Conservation (phyloP, 2,113 vertebrate genomes). For the Oophaga pumilio region DNA sequence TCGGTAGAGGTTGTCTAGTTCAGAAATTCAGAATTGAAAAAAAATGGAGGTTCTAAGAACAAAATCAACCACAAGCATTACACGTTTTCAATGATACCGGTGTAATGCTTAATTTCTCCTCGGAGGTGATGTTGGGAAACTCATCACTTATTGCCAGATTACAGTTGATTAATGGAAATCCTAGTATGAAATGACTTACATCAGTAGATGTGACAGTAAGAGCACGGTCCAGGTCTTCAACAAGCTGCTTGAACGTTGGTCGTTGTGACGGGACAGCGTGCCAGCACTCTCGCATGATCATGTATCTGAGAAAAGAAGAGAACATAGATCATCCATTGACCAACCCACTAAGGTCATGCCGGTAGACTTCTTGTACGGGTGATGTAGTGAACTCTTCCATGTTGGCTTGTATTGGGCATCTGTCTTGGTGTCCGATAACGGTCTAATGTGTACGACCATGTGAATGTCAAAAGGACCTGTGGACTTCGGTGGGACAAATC, state of each 20-base stretch:
- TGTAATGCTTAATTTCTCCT: neutral
- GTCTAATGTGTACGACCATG: too few species aligned
- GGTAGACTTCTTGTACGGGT: neutral
- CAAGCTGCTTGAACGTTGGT: slow-evolving; percentile 96
- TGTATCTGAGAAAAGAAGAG: slow-evolving; percentile 77
- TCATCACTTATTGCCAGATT: neutral
- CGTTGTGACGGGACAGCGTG: slow-evolving; percentile 91
- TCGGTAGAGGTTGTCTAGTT: too few species aligned
- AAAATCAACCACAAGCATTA: too few species aligned
- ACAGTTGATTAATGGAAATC: neutral
- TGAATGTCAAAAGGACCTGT: too few species aligned
- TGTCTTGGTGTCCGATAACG: neutral
- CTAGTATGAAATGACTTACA: slow-evolving; percentile 71
- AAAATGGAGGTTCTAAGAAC: too few species aligned
- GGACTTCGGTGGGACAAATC: too few species aligned
- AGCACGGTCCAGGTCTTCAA: slow-evolving; percentile 92
- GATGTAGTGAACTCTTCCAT: too few species aligned
- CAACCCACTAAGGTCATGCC: neutral
- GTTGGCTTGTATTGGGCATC: neutral
- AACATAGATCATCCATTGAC: neutral
- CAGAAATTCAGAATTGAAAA: too few species aligned
- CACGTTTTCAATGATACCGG: neutral
- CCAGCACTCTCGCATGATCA: slow-evolving; percentile 99
- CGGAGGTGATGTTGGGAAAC: neutral
- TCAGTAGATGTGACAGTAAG: slow-evolving; percentile 90